phyloP scores from a whole-genome alignment of 2,797 vertebrate species.

The Macropodus opercularis region DNA sequence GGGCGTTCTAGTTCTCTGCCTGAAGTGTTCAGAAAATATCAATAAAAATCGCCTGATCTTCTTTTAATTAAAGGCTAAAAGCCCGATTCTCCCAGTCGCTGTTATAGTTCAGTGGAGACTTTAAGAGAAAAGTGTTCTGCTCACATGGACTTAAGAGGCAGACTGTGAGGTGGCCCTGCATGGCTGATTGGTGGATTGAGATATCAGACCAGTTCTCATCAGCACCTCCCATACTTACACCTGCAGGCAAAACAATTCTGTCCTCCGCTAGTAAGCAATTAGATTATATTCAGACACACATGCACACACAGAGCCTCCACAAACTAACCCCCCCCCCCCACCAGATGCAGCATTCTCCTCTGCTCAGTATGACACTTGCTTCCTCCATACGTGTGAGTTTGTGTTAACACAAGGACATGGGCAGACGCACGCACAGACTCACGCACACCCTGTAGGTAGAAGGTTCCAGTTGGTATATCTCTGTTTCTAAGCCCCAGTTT shows the following conservation, averaged over 20 bases:
- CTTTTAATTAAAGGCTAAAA: constrained; percentile 64
- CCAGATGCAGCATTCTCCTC: constrained; percentile 56
- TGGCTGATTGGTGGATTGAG: constrained; percentile 70
- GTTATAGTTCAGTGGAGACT: constrained; percentile 20
- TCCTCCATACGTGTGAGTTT: constrained; percentile 74
- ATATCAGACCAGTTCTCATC: constrained; percentile 77
- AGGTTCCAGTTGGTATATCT: constrained; percentile 81
- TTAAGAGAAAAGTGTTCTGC: constrained; percentile 9
- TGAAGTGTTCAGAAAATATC: constrained; percentile 68
- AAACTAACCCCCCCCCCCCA: constrained; percentile 51
- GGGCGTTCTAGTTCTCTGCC: constrained; percentile 53
- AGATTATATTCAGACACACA: constrained; percentile 76
- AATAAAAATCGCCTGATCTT: constrained; percentile 65
- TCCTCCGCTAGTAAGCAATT: constrained; percentile 77
- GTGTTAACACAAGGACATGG: constrained; percentile 67
- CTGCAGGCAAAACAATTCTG: constrained; percentile 74
- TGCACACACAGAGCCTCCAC: constrained; percentile 51
- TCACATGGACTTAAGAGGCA: constrained; percentile 39
- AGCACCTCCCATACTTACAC: constrained; percentile 65
- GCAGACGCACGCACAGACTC: constrained; percentile 38
- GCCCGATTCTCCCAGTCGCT: constrained; percentile 31
- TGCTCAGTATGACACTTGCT: constrained; percentile 70
- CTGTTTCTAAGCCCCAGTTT: constrained; percentile 79
- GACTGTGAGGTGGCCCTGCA: constrained; percentile 45
- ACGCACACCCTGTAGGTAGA: constrained; percentile 72